These are phyloP conservation scores for Helicoverpa armigera DNA, from an alignment of 1,140 invertebrate genomes.

Conservation along the genomic window DNA sequence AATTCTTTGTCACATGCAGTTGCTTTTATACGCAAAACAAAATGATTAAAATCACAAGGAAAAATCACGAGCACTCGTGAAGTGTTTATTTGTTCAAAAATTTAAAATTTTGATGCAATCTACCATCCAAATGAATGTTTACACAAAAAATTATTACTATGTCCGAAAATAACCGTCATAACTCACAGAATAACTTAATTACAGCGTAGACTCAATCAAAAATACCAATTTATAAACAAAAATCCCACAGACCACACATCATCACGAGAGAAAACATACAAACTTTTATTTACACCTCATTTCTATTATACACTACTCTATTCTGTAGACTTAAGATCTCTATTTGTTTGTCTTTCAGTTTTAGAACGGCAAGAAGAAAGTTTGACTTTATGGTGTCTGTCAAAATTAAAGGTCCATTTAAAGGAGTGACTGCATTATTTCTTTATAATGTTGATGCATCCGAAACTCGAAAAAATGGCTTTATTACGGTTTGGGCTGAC, in stretches of 20 bases:
- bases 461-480: slow-evolving; percentile 19
- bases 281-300: slow-evolving; percentile 27
- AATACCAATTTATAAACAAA: slow-evolving; percentile 54
- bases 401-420: slow-evolving; percentile 67
- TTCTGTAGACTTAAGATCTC: not conserved
- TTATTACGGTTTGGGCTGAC: not conserved
- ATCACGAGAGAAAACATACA: slow-evolving; percentile 45
- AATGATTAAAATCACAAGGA: not conserved
- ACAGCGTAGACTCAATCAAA: slow-evolving; percentile 54
- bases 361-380: slow-evolving; percentile 25
- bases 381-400: slow-evolving; percentile 60
- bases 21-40: not conserved
- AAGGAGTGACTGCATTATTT: slow-evolving; percentile 67
- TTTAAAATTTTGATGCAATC: slow-evolving; percentile 10
- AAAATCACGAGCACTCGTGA: not conserved
- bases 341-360: slow-evolving; percentile 4
- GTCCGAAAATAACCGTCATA: slow-evolving; percentile 24
- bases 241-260: slow-evolving; percentile 64
- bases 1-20: not conserved
- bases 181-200: slow-evolving; percentile 47
- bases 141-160: slow-evolving; percentile 14
- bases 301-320: slow-evolving; percentile 43
- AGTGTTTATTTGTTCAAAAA: not conserved
- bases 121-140: slow-evolving; percentile 25
- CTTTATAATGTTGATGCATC: slow-evolving; percentile 54